Base-by-base conservation (phyloP, 2,888 invertebrate genomes). In the Sphaerophoria taeniata region DNA sequence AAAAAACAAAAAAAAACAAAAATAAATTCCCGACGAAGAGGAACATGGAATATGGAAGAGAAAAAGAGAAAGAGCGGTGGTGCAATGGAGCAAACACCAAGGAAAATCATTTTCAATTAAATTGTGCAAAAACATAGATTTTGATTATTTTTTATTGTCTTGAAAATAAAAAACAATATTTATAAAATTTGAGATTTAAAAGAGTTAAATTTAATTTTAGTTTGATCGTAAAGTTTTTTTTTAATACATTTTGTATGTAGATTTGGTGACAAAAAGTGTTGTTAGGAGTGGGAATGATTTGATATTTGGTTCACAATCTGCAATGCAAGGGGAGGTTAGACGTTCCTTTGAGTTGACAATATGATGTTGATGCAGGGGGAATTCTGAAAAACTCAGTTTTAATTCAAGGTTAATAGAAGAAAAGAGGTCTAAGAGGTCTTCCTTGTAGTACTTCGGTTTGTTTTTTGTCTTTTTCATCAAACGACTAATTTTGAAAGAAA, bases 81-180 rank as follows among this genome's bases (percentile, higher is more conserved):
- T 39, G 39, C 39, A 39, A 39, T 71, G 55, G 77, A 24, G 71
- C 67, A 78, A 71, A 84, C 75, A 82, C 82, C 82, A 84, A 24
- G 72, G 45, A 84, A 79, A 84, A 84, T 80, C 84, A 84, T 79
- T 84, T 84, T 79, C 84, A 84, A 84, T 84, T 84, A 79, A 76
- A 79, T 24, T 71, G 75, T 79, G 75, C 67, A 53, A 67, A 67
- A 34, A 69, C 47, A 72, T 60, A 72, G 45, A 60, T 60, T 43
- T 60, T 49, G 34, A 12, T 56, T 58, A 39, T 58, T 11, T 31
- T 74, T 75, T 75, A 63, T 77, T 71, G 34, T 65, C 75, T 71
- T 70, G 73, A 7, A 43, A 43, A 11, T 43, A 11, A 9, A 43
- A 11, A 9, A 43, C 12, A 11, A 43, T 43, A 60, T 55, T 84